Percentiles rank a stretch among this genome's conserved stretches.
Conservation (phyloP, 2,113 vertebrate species). For the Phodopus roborovskii region DNA sequence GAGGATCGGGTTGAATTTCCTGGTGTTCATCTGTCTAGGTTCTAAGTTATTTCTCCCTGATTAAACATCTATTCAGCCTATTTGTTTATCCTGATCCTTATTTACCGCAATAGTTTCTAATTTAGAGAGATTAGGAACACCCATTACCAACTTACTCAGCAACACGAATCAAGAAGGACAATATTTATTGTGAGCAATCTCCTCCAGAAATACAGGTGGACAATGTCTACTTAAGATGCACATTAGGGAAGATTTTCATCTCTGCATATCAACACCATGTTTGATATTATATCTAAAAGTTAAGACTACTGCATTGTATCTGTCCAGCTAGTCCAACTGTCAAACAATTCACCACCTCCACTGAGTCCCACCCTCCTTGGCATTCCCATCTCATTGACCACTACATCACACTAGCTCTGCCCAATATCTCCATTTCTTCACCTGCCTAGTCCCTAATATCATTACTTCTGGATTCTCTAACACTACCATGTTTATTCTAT, state of each 20-base stretch:
- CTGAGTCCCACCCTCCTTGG: background rate
- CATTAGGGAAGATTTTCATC: background rate
- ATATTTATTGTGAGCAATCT: background rate
- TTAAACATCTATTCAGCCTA: no score
- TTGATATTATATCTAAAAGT: background rate
- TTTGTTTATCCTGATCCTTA: no score
- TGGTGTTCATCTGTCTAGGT: no score
- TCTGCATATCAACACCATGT: background rate
- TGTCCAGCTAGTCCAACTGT: background rate
- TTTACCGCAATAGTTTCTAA: no score
- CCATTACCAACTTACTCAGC: no score
- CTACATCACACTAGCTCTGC: background rate
- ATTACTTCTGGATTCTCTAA: background rate
- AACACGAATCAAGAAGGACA: background rate
- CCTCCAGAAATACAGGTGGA: background rate
- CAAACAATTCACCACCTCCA: background rate
- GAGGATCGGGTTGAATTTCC: no score
- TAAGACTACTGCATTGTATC: background rate
- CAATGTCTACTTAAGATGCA: background rate
- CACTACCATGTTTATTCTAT: background rate
- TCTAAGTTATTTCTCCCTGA: no score
- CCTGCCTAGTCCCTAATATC: background rate
- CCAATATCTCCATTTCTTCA: background rate
- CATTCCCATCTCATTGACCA: background rate
- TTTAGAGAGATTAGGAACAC: background rate